Conservation (phyloP, 2,113 vertebrate genomes). For the Micronisus gabar region DNA sequence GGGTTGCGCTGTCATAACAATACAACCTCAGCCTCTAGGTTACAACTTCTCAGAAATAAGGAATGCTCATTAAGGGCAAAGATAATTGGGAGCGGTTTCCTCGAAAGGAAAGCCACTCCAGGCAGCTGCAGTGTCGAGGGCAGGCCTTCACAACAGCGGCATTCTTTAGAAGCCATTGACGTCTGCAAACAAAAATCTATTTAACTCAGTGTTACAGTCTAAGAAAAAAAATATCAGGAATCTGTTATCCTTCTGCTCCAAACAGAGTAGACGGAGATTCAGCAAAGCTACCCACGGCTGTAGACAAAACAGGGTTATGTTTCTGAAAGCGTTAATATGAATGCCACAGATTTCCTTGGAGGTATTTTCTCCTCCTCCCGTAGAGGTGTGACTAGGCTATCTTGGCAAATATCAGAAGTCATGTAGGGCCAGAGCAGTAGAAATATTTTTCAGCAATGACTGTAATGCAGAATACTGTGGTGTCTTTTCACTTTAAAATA, state of each 20-base stretch:
- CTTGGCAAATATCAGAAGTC: not conserved
- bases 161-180: not conserved
- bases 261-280: not conserved
- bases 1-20: slow-evolving; percentile 2
- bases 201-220: not conserved
- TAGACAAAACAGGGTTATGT: not conserved
- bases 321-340: not conserved
- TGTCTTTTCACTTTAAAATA: not conserved
- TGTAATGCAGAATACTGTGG: not conserved
- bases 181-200: not conserved
- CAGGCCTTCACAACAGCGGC: not conserved
- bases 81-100: not conserved
- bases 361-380: not conserved
- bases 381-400: not conserved
- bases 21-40: not conserved
- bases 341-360: not conserved
- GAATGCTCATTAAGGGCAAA: not conserved
- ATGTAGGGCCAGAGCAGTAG: not conserved
- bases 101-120: not conserved
- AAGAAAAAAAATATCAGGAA: not conserved
- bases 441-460: not conserved
- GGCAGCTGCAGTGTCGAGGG: not conserved
- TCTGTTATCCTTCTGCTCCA: not conserved
- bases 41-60: slow-evolving; percentile 7
- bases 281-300: not conserved